Percentiles rank a stretch among this genome's conserved stretches.
phyloP scores from a whole-genome alignment of 2,888 invertebrate genomes.

The Micropterix aruncella region DNA sequence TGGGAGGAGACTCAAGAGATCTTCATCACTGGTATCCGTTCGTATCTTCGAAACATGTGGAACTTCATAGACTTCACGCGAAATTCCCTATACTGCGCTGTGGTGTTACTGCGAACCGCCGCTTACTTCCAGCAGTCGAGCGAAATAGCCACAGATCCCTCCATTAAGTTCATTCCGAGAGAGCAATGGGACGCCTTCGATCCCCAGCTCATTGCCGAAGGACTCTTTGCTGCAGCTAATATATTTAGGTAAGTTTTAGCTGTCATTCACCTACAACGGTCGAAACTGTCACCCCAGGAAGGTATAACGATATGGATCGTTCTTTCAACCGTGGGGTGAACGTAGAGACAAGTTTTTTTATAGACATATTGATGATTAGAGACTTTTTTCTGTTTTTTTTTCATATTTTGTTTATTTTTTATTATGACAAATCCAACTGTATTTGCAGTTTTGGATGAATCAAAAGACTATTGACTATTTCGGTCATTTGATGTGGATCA shows the following conservation, averaged over 20 bases:
- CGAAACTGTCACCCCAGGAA: no score
- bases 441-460: no score
- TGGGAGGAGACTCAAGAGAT: slow-evolving; percentile 89
- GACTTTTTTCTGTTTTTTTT: no score
- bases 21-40: slow-evolving; percentile 72
- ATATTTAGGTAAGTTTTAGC: slow-evolving; percentile 55
- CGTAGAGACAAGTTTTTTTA: no score
- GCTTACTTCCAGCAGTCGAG: slow-evolving; percentile 63
- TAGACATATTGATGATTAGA: no score
- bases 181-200: slow-evolving; percentile 89
- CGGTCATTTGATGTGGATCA: no score
- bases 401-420: no score
- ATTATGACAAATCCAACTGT: no score
- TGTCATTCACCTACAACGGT: background rate
- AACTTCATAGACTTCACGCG: slow-evolving; percentile 92
- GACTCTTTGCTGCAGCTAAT: slow-evolving; percentile 89
- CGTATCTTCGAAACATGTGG: slow-evolving; percentile 88
- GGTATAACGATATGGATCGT: no score
- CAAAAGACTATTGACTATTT: no score
- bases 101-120: slow-evolving; percentile 48
- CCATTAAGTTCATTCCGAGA: slow-evolving; percentile 60
- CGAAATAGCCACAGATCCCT: slow-evolving; percentile 53
- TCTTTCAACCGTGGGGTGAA: no score
- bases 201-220: slow-evolving; percentile 85
- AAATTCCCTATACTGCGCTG: slow-evolving; percentile 71